Conservation (phyloP, 2,797 vertebrate species). For the Channa striata region DNA sequence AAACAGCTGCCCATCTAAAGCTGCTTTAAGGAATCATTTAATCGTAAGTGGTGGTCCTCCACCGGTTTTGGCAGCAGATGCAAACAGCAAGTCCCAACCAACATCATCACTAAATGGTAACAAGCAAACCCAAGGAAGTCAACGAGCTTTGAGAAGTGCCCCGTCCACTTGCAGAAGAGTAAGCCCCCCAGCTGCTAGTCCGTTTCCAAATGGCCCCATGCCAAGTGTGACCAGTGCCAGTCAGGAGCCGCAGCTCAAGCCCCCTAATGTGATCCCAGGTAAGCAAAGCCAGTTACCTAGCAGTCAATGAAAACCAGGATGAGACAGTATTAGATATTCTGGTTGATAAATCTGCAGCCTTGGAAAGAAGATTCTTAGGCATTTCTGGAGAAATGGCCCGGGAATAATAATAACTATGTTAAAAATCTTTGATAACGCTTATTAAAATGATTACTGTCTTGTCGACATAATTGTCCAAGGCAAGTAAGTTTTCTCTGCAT, state of each 20-base stretch:
- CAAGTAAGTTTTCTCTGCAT: neutral
- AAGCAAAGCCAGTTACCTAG: neutral
- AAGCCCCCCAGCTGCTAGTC: neutral
- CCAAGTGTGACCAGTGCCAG: constrained; percentile 31
- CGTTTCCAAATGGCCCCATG: neutral
- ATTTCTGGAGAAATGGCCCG: neutral
- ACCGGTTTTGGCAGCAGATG: neutral
- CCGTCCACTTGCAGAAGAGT: neutral
- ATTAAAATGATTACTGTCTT: neutral
- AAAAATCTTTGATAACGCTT: neutral
- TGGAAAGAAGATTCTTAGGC: neutral
- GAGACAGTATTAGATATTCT: neutral
- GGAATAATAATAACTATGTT: neutral
- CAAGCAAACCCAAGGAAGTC: constrained; percentile 3
- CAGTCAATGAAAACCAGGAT: neutral
- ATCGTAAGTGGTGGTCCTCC: constrained; percentile 32
- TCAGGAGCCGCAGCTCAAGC: constrained; percentile 16
- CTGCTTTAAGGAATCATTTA: constrained; percentile 18
- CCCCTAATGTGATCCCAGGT: constrained; percentile 39
- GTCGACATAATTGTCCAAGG: no score
- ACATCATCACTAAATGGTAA: neutral
- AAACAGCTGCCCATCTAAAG: neutral
- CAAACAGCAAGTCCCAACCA: constrained; percentile 9
- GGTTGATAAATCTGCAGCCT: neutral
- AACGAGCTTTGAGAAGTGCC: neutral